Evolutionary conservation across 2,113 vertebrate genomes (phyloP).

Genomic region (Progne subis): DNA sequence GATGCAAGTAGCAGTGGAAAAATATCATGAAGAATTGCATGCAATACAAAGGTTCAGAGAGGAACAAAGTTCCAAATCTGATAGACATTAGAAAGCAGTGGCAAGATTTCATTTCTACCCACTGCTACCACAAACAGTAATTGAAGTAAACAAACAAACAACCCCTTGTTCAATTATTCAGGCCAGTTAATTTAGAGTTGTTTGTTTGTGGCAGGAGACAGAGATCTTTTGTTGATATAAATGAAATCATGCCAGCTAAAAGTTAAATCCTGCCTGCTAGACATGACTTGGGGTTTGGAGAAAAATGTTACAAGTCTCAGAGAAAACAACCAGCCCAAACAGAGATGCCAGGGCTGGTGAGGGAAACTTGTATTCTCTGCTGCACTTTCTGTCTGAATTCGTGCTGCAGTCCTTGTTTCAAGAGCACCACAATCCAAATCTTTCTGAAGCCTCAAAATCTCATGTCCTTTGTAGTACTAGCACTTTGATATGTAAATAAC

Average conservation of each 20-base stretch:
- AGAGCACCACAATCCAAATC: not conserved
- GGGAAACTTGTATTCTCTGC: not conserved
- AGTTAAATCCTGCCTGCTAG: conserved; percentile 41
- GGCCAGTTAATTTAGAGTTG: conserved; percentile 45
- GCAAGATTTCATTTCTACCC: conserved; percentile 36
- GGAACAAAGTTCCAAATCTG: not conserved
- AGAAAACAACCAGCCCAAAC: not conserved
- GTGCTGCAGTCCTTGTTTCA: not conserved
- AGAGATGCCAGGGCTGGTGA: not conserved
- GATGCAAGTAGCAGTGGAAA: not conserved
- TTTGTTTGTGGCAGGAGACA: conserved; percentile 34
- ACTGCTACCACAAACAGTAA: conserved; percentile 60
- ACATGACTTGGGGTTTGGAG: not conserved
- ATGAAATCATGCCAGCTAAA: conserved; percentile 37
- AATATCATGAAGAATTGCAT: not conserved
- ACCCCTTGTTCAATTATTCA: conserved; percentile 45
- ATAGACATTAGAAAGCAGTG: not conserved
- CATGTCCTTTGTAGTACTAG: not conserved
- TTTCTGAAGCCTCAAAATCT: not conserved
- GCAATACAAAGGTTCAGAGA: not conserved
- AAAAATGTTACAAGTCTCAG: not conserved
- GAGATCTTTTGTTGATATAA: conserved; percentile 55
- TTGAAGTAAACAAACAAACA: conserved; percentile 61
- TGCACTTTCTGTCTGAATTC: not conserved
- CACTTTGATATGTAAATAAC: not conserved